Percentiles rank a stretch among this genome's conserved stretches.
Evolutionary conservation across 2,797 vertebrate genomes (phyloP).

Genomic region (Siniperca scherzeri): DNA sequence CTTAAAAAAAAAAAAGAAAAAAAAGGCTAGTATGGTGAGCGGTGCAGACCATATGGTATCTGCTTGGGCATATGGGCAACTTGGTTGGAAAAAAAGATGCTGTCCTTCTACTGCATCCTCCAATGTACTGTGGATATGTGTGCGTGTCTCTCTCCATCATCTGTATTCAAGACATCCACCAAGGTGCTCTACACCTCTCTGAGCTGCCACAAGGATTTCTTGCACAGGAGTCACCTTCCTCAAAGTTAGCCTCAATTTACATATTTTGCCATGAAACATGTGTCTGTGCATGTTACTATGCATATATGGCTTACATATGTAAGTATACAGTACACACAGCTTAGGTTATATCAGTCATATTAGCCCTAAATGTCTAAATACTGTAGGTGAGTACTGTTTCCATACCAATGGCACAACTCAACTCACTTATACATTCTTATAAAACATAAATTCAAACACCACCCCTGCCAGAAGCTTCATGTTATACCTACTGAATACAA

Average conservation of each 20-base stretch:
- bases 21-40: slow-evolving; percentile 9
- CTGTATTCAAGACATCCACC: slow-evolving; percentile 65
- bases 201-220: slow-evolving; percentile 49
- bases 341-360: not conserved
- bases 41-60: slow-evolving; percentile 53
- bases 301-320: not conserved
- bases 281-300: not conserved
- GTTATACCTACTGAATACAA: slow-evolving; percentile 11
- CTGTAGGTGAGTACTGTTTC: not conserved
- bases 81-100: slow-evolving; percentile 15
- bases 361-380: not conserved
- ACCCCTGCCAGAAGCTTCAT: not conserved
- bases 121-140: slow-evolving; percentile 13
- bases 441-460: not conserved
- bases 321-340: not conserved
- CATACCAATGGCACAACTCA: not conserved
- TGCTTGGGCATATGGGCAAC: slow-evolving; percentile 50
- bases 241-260: slow-evolving; percentile 44
- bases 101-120: slow-evolving; percentile 16
- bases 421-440: not conserved
- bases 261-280: slow-evolving; percentile 30
- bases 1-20: not conserved
- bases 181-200: slow-evolving; percentile 58
- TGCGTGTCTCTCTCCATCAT: slow-evolving; percentile 39
- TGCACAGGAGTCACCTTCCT: slow-evolving; percentile 43